Percentiles rank a stretch among this genome's conserved stretches.
These are phyloP conservation scores for Oedothorax gibbosus DNA, from an alignment of 1,140 invertebrate species.

Conservation along the genomic window DNA sequence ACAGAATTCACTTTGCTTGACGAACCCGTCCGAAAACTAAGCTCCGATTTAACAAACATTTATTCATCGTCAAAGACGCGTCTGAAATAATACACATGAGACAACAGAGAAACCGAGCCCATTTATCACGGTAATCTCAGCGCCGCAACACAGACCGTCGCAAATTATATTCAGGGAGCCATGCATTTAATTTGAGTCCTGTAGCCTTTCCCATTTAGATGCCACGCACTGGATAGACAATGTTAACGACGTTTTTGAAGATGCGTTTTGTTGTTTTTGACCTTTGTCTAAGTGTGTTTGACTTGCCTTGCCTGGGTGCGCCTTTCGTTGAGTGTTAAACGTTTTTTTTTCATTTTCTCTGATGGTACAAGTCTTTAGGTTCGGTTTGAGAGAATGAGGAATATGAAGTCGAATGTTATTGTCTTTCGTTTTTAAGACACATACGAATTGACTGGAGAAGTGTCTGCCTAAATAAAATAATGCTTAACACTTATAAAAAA, in stretches of 20 bases:
- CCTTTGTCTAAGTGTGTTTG: neutral
- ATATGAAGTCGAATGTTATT: no score
- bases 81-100: conserved; percentile 38
- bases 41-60: conserved; percentile 31
- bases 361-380: no score
- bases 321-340: neutral
- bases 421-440: no score
- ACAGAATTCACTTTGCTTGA: no score
- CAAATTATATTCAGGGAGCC: conserved; percentile 41
- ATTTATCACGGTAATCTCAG: conserved; percentile 46
- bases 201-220: conserved; percentile 36
- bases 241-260: no score
- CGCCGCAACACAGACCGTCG: conserved; percentile 30
- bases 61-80: conserved; percentile 53
- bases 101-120: neutral
- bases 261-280: neutral
- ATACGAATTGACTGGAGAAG: no score
- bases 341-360: neutral
- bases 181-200: conserved; percentile 53
- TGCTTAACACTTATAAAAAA: no score
- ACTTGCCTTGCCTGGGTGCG: neutral
- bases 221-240: neutral
- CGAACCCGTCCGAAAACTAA: no score
- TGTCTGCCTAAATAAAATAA: no score
- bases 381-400: no score